Percentiles rank a stretch among this genome's conserved stretches.
phyloP scores from a whole-genome alignment of 1,140 invertebrate species.

The Diabrotica undecimpunctata region DNA sequence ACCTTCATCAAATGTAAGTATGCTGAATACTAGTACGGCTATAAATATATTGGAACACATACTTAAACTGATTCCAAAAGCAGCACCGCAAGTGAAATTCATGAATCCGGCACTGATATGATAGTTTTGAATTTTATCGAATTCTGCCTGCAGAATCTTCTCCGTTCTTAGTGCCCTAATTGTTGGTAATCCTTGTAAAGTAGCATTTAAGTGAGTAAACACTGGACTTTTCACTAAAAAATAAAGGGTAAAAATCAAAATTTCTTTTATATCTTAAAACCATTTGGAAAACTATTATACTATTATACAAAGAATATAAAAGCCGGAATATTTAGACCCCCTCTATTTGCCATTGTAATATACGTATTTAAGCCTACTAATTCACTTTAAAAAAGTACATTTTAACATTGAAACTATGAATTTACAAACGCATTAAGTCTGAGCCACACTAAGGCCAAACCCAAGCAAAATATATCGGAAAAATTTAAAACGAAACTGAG shows the following conservation, averaged over 20 bases:
- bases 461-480: no score
- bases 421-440: no score
- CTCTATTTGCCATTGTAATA: no score
- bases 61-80: slow-evolving; percentile 31
- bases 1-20: slow-evolving; percentile 33
- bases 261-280: not conserved
- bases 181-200: slow-evolving; percentile 73
- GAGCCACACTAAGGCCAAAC: no score
- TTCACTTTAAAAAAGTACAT: no score
- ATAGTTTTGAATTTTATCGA: slow-evolving; percentile 61
- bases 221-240: slow-evolving; percentile 70
- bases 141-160: slow-evolving; percentile 65
- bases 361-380: no score
- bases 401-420: no score
- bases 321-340: no score
- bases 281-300: not conserved
- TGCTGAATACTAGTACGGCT: slow-evolving; percentile 30
- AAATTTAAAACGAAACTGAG: no score
- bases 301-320: no score
- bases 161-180: slow-evolving; percentile 70
- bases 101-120: slow-evolving; percentile 67
- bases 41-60: slow-evolving; percentile 25
- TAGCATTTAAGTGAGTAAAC: slow-evolving; percentile 74
- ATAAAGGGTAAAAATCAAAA: not conserved
- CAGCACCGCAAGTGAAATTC: slow-evolving; percentile 41